A percentile compares a stretch with the other conserved stretches of the same genome.
phyloP scores from a whole-genome alignment of 23 tunicate genomes.

The Styela clava region DNA sequence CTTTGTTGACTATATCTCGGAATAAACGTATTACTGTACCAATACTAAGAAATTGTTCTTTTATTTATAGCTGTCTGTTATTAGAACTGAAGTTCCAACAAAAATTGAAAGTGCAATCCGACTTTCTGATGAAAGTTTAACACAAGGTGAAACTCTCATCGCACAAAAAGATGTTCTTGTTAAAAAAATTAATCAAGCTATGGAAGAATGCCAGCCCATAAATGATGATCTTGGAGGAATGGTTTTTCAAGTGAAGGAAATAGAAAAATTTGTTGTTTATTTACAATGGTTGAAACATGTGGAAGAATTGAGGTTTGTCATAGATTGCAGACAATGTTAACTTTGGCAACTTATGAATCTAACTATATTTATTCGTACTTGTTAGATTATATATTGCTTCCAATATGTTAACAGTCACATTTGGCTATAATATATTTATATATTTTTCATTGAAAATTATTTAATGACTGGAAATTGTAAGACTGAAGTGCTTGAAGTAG shows the following conservation, averaged over 20 bases:
- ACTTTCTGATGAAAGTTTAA: slow-evolving; percentile 33
- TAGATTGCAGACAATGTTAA: not conserved
- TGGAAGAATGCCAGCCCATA: slow-evolving; percentile 34
- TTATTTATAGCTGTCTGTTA: slow-evolving; percentile 42
- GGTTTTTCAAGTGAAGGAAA: slow-evolving; percentile 39
- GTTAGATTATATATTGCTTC: no score
- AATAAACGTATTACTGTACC: no score
- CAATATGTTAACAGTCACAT: no score
- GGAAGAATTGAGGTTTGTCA: slow-evolving; percentile 52
- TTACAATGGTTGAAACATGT: slow-evolving; percentile 54
- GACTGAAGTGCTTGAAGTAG: no score
- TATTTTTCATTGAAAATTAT: no score
- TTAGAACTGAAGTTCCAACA: slow-evolving; percentile 54
- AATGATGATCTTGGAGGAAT: slow-evolving; percentile 34
- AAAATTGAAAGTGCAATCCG: slow-evolving; percentile 54
- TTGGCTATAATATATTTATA: no score
- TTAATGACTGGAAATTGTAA: no score
- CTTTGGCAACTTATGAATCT: not conserved
- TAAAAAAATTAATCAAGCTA: slow-evolving; percentile 13
- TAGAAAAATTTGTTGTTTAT: slow-evolving; percentile 49
- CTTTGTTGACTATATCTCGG: no score
- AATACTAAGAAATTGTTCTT: no score
- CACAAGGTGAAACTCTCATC: slow-evolving; percentile 43
- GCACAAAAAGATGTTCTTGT: slow-evolving; percentile 21
- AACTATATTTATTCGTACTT: no score